Conservation (phyloP, 2,113 vertebrate genomes). For the Amazona guildingii region DNA sequence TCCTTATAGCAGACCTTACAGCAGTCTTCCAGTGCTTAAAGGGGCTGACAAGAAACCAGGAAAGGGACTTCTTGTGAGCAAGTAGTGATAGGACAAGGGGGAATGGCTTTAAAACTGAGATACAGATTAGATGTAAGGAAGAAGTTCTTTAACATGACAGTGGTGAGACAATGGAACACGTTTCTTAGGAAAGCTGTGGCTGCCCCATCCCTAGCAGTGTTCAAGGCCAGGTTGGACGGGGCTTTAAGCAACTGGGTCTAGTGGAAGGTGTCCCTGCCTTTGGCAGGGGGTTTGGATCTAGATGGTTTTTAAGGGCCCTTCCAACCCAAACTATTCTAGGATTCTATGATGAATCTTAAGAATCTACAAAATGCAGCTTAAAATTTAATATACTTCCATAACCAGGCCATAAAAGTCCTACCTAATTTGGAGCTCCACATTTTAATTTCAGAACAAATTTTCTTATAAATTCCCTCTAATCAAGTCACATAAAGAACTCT, state of each 20-base stretch:
- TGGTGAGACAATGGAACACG: background rate
- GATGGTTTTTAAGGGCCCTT: background rate
- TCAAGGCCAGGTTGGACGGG: background rate
- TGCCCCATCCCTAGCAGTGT: background rate
- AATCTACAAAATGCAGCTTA: background rate
- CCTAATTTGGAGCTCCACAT: background rate
- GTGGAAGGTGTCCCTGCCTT: background rate
- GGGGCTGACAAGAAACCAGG: background rate
- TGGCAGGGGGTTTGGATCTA: background rate
- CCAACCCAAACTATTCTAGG: background rate
- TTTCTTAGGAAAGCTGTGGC: background rate
- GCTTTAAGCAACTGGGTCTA: background rate
- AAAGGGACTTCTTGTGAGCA: background rate
- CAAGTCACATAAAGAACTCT: constrained; percentile 21
- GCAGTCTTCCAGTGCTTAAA: background rate
- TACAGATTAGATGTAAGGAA: background rate
- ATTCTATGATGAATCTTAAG: background rate
- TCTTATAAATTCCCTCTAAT: background rate
- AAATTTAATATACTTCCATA: background rate
- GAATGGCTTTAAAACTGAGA: background rate
- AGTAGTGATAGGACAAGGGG: background rate
- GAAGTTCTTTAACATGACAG: background rate
- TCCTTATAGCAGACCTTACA: background rate
- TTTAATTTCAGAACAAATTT: background rate
- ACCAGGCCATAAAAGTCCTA: background rate